Percentiles rank a stretch among this genome's conserved stretches.
Evolutionary conservation across 1,140 invertebrate genomes (phyloP).

Genomic region (Subanguina moxae): DNA sequence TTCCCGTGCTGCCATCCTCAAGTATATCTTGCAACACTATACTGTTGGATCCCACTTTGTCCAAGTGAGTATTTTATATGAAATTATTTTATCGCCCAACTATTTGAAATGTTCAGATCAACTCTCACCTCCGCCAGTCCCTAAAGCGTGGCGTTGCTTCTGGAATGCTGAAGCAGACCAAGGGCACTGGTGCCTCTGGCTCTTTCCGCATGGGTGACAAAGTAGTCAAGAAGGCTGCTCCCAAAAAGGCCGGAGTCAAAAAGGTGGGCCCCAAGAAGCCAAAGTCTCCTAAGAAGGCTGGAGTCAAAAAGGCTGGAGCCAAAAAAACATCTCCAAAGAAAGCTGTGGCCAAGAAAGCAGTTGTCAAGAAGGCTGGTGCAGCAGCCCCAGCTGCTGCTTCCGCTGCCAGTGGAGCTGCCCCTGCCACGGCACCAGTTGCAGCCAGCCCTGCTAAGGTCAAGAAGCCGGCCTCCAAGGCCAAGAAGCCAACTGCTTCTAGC

Average conservation of each 20-base stretch:
- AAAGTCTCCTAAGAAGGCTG: constrained; percentile 1
- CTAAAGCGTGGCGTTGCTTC: constrained; percentile 27
- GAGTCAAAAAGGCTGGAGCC: background rate
- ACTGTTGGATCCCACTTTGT: constrained; percentile 57
- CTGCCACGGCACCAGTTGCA: background rate
- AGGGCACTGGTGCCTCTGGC: constrained; percentile 31
- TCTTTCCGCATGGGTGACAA: constrained; percentile 34
- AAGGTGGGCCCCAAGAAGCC: constrained; percentile 1
- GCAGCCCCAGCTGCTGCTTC: background rate
- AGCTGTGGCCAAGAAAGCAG: background rate
- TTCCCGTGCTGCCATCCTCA: constrained; percentile 59
- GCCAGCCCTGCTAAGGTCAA: background rate
- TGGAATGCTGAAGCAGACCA: constrained; percentile 34
- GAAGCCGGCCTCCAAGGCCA: constrained; percentile 11
- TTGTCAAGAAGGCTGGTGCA: background rate
- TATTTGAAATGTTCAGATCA: constrained; percentile 27
- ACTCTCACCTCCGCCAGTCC: constrained; percentile 20
- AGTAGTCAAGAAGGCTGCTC: constrained; percentile 9
- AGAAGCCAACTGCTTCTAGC: constrained; percentile 3
- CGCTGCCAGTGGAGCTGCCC: background rate
- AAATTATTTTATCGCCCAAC: background rate
- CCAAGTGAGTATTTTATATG: background rate
- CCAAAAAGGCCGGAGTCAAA: constrained; percentile 5
- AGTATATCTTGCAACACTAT: constrained; percentile 60
- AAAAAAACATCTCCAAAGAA: constrained; percentile 4